Evolutionary conservation across 1,140 invertebrate genomes (phyloP).

Genomic region (Drosophila novamexicana): DNA sequence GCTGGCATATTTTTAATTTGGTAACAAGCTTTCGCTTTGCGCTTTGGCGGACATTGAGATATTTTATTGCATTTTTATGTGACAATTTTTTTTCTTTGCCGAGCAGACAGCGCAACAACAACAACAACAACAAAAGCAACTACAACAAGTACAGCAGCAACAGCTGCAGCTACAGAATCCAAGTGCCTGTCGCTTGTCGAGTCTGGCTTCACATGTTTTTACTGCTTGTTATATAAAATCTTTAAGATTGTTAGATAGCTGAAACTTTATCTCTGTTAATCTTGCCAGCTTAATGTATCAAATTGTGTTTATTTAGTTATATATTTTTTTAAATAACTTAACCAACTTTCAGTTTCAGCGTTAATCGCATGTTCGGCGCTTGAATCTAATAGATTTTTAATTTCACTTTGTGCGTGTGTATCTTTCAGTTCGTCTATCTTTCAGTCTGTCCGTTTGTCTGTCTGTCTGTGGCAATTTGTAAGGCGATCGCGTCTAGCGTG

Average conservation of each 20-base stretch:
- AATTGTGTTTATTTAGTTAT: slow-evolving; percentile 4
- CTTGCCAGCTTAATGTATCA: slow-evolving; percentile 34
- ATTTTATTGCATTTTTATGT: slow-evolving; percentile 81
- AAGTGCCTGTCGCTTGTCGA: slow-evolving; percentile 6
- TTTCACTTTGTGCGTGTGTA: slow-evolving; percentile 76
- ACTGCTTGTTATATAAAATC: slow-evolving; percentile 60
- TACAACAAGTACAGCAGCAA: background rate
- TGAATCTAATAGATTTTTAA: slow-evolving; percentile 70
- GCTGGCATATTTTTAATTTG: slow-evolving; percentile 72
- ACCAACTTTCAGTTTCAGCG: slow-evolving; percentile 67
- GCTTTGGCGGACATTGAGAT: slow-evolving; percentile 48
- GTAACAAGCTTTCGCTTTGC: slow-evolving; percentile 76
- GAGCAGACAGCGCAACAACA: slow-evolving; percentile 15
- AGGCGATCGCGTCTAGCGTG: slow-evolving; percentile 65
- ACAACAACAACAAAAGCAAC: background rate
- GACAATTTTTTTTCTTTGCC: slow-evolving; percentile 60
- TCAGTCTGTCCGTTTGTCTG: slow-evolving; percentile 4
- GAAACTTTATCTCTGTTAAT: slow-evolving; percentile 16
- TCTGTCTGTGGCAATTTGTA: slow-evolving; percentile 51
- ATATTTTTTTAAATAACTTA: slow-evolving; percentile 4
- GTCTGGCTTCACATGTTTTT: slow-evolving; percentile 13
- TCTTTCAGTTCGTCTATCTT: slow-evolving; percentile 13
- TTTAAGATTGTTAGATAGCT: slow-evolving; percentile 3
- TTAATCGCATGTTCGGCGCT: slow-evolving; percentile 53
- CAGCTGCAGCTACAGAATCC: slow-evolving; percentile 27